Base-by-base conservation (phyloP, 2,888 invertebrate species). In the Bombyx huttoni region DNA sequence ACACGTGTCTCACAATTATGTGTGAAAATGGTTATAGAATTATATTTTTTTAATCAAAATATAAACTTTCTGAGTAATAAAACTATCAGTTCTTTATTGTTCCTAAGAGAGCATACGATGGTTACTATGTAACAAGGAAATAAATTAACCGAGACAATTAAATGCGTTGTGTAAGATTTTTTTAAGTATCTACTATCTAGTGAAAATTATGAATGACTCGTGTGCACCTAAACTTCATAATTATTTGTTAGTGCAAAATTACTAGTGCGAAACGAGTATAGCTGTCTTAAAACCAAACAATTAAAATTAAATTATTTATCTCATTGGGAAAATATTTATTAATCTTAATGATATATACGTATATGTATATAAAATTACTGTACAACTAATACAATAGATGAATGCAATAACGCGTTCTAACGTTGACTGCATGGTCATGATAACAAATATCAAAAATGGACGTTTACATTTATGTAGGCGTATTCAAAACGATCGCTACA, bases 391-490 rank as follows among this genome's bases (percentile, higher is more conserved):
- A 6, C 40, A 40, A 24, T 24, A 24, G 24, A 56, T 50, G 52
- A 54, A 51, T 53, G 54, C 49, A 49, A 50, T 53, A 24, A 24
- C 24, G 8, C 40, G 40, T 10, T 40, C 40, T 12, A 10, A 40
- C 24, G 24, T 24, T 35, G 8, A 33, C 48, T 13, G 40, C 12
- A 40, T 10, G 40, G 8, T 14, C 12, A 12, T 24, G 33, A 48
- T 12, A 48, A 13, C 49, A 52, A 52, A 51, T 51, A 54, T 13
- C n/a, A 40, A 40, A 40, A 40, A 40, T 40, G 40, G 40, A 40
- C 40, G 40, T 40, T 8, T 40, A 10, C 40, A 10, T 6, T 12
- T 10, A 40, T 40, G 8, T 10, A 40, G 40, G 40, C 40, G 40
- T 40, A 40, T 40, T 40, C 40, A 40, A 40, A 12, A 10, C 12